A percentile compares a stretch with the other conserved stretches of the same genome.
phyloP scores from a whole-genome alignment of 2,797 vertebrate genomes.

The Ctenochaetus hawaiiensis region DNA sequence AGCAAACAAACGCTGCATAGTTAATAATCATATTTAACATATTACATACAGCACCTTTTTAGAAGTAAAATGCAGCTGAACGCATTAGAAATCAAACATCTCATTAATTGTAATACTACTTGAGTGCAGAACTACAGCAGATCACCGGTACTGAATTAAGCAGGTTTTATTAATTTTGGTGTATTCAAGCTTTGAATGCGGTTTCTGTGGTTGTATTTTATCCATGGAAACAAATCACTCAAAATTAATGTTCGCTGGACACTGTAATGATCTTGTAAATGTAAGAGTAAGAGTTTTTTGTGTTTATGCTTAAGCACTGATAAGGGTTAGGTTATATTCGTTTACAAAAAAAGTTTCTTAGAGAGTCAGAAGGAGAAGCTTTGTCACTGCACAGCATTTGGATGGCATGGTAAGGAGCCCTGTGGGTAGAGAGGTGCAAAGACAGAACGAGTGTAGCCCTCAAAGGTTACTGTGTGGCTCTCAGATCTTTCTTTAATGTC shows the following conservation, averaged over 20 bases:
- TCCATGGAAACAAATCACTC: not conserved
- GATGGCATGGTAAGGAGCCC: constrained; percentile 46
- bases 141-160: not conserved
- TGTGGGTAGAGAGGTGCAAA: constrained; percentile 50
- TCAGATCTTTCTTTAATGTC: constrained; percentile 41
- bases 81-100: constrained; percentile 2
- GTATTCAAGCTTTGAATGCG: too few species aligned
- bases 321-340: constrained; percentile 37
- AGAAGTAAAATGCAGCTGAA: constrained; percentile 7
- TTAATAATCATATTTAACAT: constrained; percentile 18
- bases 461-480: constrained; percentile 29
- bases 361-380: constrained; percentile 41
- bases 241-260: not conserved
- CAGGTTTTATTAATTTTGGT: too few species aligned
- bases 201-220: too few species aligned
- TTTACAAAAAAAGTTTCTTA: constrained; percentile 50
- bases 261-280: not conserved
- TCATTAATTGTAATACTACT: not conserved
- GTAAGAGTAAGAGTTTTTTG: constrained; percentile 4
- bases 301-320: constrained; percentile 31
- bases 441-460: constrained; percentile 31
- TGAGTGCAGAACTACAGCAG: not conserved
- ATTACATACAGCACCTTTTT: constrained; percentile 16
- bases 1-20: constrained; percentile 19
- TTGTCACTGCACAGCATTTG: constrained; percentile 30